Evolutionary conservation across 2,888 invertebrate species (phyloP).

Genomic region (Drosophila birchii): DNA sequence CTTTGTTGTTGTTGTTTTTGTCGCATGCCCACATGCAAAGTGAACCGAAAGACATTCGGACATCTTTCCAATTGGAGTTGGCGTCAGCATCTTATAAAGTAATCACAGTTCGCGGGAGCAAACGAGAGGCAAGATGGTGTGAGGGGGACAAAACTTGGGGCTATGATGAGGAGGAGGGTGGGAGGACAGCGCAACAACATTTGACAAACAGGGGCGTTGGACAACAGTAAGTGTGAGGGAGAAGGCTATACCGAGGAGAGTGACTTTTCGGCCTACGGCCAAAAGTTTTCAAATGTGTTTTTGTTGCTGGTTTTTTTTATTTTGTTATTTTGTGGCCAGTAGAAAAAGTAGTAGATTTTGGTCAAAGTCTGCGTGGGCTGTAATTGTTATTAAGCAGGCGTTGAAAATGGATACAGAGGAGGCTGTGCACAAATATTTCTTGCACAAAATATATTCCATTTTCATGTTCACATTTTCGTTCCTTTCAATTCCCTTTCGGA

Average conservation of each 20-base stretch:
- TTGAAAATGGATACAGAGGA: slow-evolving; percentile 26
- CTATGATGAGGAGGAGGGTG: slow-evolving; percentile 34
- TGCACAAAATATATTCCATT: neutral
- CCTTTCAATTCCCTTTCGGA: neutral
- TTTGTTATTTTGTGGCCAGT: slow-evolving; percentile 25
- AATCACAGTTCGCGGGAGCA: slow-evolving; percentile 48
- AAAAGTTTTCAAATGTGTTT: slow-evolving; percentile 42
- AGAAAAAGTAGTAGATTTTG: slow-evolving; percentile 61
- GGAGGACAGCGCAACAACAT: slow-evolving; percentile 38
- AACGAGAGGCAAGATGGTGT: slow-evolving; percentile 21
- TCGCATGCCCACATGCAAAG: slow-evolving; percentile 73
- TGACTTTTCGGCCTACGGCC: slow-evolving; percentile 61
- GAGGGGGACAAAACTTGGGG: slow-evolving; percentile 7
- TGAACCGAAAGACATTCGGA: slow-evolving; percentile 48
- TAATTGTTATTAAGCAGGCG: slow-evolving; percentile 76
- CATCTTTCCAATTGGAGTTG: slow-evolving; percentile 48
- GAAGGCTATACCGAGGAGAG: slow-evolving; percentile 40
- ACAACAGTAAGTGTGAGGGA: slow-evolving; percentile 15
- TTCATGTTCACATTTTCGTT: neutral
- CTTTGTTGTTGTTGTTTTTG: slow-evolving; percentile 34
- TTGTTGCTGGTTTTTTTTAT: too few species aligned
- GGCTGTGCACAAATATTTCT: slow-evolving; percentile 56
- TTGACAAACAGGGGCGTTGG: slow-evolving; percentile 46
- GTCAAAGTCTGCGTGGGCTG: slow-evolving; percentile 76
- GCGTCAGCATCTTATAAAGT: slow-evolving; percentile 75